A percentile compares a stretch with the other conserved stretches of the same genome.
These are phyloP conservation scores for Gonatopus flavifemur DNA, from an alignment of 1,140 invertebrate species.

Conservation along the genomic window DNA sequence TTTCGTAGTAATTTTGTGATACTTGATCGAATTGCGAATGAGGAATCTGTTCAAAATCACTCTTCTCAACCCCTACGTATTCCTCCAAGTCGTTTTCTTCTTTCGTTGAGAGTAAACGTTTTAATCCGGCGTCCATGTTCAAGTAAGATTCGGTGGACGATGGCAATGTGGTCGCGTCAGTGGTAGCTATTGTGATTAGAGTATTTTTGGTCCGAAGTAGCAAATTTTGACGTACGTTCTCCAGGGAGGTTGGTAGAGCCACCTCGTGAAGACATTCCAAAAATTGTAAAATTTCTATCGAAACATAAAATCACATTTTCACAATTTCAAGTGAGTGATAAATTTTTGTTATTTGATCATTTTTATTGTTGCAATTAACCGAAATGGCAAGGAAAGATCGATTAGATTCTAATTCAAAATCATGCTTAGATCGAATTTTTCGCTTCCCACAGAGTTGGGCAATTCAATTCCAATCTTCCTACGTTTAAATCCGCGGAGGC, in stretches of 20 bases:
- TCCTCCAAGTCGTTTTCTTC: constrained; percentile 24
- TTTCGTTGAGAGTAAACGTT: constrained; percentile 20
- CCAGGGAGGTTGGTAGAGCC: constrained; percentile 32
- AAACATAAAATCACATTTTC: background rate
- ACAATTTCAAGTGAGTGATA: background rate
- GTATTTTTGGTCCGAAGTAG: constrained; percentile 34
- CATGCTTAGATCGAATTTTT: too few species aligned
- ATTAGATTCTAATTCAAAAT: too few species aligned
- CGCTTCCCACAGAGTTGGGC: too few species aligned
- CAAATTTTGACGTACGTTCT: constrained; percentile 33
- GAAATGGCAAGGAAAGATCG: too few species aligned
- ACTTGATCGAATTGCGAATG: constrained; percentile 1
- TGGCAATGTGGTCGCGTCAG: constrained; percentile 1
- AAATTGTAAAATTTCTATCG: constrained; percentile 45
- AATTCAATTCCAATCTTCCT: too few species aligned
- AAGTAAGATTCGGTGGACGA: constrained; percentile 46
- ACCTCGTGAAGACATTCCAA: constrained; percentile 39
- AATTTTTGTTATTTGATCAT: too few species aligned
- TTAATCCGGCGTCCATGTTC: constrained; percentile 40
- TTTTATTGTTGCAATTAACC: too few species aligned
- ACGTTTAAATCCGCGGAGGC: too few species aligned
- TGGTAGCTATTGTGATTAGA: constrained; percentile 10
- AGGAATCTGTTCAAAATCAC: constrained; percentile 5
- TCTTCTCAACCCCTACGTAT: constrained; percentile 35
- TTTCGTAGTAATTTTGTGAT: constrained; percentile 43